Conservation (phyloP, 2,113 vertebrate species). For the Sinocyclocheilus grahami region DNA sequence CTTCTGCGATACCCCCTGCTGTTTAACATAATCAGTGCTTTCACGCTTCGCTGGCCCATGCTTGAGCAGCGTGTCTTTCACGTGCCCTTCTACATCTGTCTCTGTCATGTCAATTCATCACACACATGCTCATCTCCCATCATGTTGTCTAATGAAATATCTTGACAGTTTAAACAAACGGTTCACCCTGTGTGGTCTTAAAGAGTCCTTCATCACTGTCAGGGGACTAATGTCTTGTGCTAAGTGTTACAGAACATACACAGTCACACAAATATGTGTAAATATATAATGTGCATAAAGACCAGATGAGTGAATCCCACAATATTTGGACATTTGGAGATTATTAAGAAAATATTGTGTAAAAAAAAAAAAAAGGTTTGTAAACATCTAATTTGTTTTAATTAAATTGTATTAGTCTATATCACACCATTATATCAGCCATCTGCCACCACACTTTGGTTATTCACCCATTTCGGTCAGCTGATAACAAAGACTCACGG, state of each 20-base stretch:
- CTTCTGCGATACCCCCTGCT: slow-evolving; percentile 12
- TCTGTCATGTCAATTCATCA: slow-evolving; percentile 61
- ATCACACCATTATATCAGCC: not conserved
- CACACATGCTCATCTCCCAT: slow-evolving; percentile 53
- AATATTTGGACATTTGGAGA: not conserved
- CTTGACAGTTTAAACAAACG: slow-evolving; percentile 66
- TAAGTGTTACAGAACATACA: slow-evolving; percentile 2
- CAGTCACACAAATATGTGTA: not conserved
- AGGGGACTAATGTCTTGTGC: slow-evolving; percentile 47
- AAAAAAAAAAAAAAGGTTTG: not conserved
- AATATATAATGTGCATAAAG: not conserved
- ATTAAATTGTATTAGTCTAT: not conserved
- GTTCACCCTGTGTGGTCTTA: slow-evolving; percentile 43
- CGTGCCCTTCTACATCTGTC: slow-evolving; percentile 66
- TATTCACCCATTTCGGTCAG: not conserved
- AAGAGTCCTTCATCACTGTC: slow-evolving; percentile 63
- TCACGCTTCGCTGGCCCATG: slow-evolving; percentile 15
- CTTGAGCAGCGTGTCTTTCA: slow-evolving; percentile 48
- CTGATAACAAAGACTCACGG: not conserved
- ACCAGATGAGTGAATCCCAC: not conserved
- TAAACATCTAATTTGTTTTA: not conserved
- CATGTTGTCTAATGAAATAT: slow-evolving; percentile 68
- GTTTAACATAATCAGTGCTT: slow-evolving; percentile 29
- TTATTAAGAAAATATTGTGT: not conserved
- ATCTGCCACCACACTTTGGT: not conserved